Evolutionary conservation across 2,113 vertebrate genomes (phyloP).

Genomic region (Eretmochelys imbricata): DNA sequence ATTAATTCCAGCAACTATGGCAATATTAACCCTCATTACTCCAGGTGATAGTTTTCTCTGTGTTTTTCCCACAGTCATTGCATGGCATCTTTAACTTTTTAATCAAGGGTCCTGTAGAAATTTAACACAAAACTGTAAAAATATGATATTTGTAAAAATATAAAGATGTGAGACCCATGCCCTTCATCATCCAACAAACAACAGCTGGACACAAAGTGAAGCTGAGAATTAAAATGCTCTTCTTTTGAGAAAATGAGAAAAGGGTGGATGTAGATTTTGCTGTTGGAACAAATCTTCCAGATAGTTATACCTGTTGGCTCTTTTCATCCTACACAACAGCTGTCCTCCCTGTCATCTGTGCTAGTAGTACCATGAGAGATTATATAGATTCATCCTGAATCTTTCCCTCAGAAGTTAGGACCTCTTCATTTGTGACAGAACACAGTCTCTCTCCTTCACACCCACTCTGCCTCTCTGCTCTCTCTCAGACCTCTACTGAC

Average conservation of each 20-base stretch:
- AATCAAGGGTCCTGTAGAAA: neutral
- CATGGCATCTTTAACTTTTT: neutral
- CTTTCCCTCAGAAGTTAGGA: neutral
- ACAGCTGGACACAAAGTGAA: neutral
- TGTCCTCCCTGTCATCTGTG: neutral
- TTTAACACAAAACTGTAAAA: neutral
- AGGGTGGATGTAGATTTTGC: neutral
- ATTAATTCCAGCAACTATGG: neutral
- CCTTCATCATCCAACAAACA: neutral
- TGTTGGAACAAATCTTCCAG: neutral
- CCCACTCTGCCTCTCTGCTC: neutral
- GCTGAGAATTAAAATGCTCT: neutral
- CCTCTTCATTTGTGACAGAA: neutral
- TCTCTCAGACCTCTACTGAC: conserved; percentile 1
- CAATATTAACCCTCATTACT: neutral
- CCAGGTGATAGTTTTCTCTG: neutral
- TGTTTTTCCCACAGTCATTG: neutral
- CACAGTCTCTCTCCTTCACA: neutral
- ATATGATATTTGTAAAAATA: neutral
- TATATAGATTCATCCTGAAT: neutral
- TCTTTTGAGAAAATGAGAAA: neutral
- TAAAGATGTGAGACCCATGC: neutral
- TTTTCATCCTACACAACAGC: neutral
- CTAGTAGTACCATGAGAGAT: fast-evolving
- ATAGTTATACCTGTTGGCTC: neutral